Evolutionary conservation across 2,113 vertebrate species (phyloP).

Genomic region (Cathartes aura): DNA sequence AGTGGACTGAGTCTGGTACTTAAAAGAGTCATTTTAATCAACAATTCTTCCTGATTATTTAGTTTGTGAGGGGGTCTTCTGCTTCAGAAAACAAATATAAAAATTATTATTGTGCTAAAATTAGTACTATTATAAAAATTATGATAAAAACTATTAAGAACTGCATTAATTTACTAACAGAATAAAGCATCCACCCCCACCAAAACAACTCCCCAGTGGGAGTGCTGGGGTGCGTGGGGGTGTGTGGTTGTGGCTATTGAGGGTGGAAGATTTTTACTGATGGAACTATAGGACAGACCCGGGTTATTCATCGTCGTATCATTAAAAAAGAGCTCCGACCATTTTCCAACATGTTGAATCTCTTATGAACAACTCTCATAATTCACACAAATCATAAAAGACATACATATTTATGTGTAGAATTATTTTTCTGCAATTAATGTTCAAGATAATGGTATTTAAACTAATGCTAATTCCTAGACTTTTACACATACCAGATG

Average conservation of each 20-base stretch:
- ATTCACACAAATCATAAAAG: background rate
- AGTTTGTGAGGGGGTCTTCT: background rate
- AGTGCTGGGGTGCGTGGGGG: too few species aligned
- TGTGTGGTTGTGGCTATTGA: background rate
- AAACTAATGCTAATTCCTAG: background rate
- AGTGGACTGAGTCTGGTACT: accelerated
- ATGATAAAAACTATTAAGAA: background rate
- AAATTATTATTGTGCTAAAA: background rate
- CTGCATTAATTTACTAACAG: background rate
- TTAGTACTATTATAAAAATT: background rate
- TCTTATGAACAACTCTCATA: background rate
- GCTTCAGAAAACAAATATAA: background rate
- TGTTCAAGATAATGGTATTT: too few species aligned
- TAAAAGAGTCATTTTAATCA: background rate
- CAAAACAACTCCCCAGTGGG: background rate
- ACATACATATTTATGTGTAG: background rate
- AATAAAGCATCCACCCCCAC: background rate
- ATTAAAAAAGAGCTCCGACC: background rate
- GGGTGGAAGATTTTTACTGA: background rate
- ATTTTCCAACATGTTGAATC: background rate
- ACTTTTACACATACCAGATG: background rate
- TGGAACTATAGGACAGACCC: background rate
- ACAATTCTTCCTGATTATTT: background rate
- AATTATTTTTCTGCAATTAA: background rate
- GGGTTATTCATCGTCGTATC: accelerated